A percentile compares a stretch with the other conserved stretches of the same genome.
Evolutionary conservation across 1,140 invertebrate genomes (phyloP).

Genomic region (Hormaphis cornu): DNA sequence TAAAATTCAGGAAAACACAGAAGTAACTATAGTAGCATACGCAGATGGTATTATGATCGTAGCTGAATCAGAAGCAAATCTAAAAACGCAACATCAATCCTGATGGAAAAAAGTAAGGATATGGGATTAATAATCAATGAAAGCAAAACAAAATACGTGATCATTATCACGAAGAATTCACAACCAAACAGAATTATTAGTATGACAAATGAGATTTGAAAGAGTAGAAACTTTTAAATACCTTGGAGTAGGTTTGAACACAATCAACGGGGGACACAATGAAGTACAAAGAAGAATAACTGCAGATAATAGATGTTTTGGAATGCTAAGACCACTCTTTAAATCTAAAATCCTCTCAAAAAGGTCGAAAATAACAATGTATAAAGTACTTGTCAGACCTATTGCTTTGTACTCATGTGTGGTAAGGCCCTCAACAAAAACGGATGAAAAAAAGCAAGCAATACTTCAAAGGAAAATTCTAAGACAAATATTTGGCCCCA

Average conservation of each 20-base stretch:
- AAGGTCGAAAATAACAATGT: neutral
- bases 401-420: neutral
- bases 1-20: neutral
- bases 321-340: too few relatives aligned
- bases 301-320: too few relatives aligned
- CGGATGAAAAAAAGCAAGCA: too few relatives aligned
- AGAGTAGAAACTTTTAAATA: too few relatives aligned
- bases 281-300: constrained; percentile 2
- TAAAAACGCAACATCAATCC: neutral
- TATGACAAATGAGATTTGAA: neutral
- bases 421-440: constrained; percentile 1
- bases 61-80: neutral
- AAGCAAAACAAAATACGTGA: constrained; percentile 20
- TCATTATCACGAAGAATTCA: neutral
- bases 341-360: neutral
- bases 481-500: neutral
- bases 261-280: neutral
- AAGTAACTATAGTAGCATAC: neutral
- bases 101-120: neutral
- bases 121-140: constrained; percentile 16
- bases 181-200: neutral
- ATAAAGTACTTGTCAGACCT: too few relatives aligned
- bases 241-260: neutral
- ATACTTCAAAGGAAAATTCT: neutral
- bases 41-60: constrained; percentile 11